Base-by-base conservation (phyloP, 2,113 vertebrate genomes). In the Pseudorasbora parva region DNA sequence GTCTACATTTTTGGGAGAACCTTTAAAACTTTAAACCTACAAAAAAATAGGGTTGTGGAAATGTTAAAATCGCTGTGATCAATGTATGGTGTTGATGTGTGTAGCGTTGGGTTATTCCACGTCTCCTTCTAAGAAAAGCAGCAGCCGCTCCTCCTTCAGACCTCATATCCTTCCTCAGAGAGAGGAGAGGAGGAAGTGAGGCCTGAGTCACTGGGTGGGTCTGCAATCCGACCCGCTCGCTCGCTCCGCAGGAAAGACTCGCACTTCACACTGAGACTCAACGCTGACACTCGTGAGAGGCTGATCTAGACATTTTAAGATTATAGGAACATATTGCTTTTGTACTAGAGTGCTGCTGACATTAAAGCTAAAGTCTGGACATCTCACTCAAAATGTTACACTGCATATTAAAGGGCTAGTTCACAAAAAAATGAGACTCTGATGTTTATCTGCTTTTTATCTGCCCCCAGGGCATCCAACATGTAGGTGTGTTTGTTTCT, bases 51-150 rank as follows among this genome's bases (percentile, higher is more conserved):
- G 51, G 0, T 19, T 19, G 51, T 54, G 5, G 19, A 54, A 54
- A 54, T 54, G 19, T 54, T 2, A 19, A 19, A 54, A 54, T 19
- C 17, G 19, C 49, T 17, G 0, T 15, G 5, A 51, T 17, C 47
- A 21, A 8, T 11, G 45, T 1, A 15, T 43, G 88, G 84, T 71
- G 85, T 81, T 30, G 68, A 69, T 78, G 80, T 60, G 85, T 59
- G 41, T 62, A 85, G 59, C 9, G 23, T 82, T 62, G 9, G 72
- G 73, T 68, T 57, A 83, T 64, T 82, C 45, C 60, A 51, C 49
- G 33, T 41, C 27, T 71, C 47, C 23, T 80, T 68, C 68, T 64
- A 27, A 60, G 69, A 72, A 62, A 37, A 81, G 57, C 56, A 23
- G 30, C 57, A 21, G 12, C 60, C 27, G 66, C 43, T 68, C 69